phyloP scores from a whole-genome alignment of 2,888 invertebrate genomes.

The Anthrax anthrax region DNA sequence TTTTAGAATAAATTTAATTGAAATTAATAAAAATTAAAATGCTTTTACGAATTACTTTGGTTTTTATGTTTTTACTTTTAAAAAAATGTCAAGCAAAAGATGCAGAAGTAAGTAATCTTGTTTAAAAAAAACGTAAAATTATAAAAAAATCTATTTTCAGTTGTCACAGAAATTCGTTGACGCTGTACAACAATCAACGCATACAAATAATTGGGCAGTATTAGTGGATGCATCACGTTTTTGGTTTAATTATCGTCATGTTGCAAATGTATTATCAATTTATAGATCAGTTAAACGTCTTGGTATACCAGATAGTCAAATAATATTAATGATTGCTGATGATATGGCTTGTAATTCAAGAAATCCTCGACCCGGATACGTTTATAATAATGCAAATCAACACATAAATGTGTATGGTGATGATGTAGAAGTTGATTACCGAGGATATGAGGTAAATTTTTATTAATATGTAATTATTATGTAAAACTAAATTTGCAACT shows the following conservation, averaged over 20 bases:
- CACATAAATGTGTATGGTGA: conserved; percentile 98
- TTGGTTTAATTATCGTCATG: conserved; percentile 99
- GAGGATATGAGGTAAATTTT: conserved; percentile 74
- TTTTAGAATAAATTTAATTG: too few relatives aligned
- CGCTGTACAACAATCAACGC: conserved; percentile 35
- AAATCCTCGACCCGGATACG: conserved; percentile 93
- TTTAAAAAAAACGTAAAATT: too few relatives aligned
- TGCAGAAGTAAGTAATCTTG: too few relatives aligned
- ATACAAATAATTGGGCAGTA: conserved; percentile 99
- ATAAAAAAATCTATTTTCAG: too few relatives aligned
- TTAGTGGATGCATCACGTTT: conserved; percentile 96
- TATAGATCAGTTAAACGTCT: conserved; percentile 95
- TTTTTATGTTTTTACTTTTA: too few relatives aligned
- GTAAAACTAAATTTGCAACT: too few relatives aligned
- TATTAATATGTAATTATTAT: too few relatives aligned
- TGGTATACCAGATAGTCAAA: conserved; percentile 98
- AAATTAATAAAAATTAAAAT: too few relatives aligned
- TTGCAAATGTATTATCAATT: conserved; percentile 95
- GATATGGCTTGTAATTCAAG: conserved; percentile 99
- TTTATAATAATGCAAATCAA: conserved; percentile 95
- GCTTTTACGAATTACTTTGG: too few relatives aligned
- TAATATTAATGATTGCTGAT: conserved; percentile 98
- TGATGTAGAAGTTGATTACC: conserved; percentile 97
- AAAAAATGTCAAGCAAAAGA: too few relatives aligned
- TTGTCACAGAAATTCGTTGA: conserved; percentile 27